A percentile compares a stretch with the other conserved stretches of the same genome.
phyloP scores from a whole-genome alignment of 2,888 invertebrate species.

The Aleiodes leptofemur region DNA sequence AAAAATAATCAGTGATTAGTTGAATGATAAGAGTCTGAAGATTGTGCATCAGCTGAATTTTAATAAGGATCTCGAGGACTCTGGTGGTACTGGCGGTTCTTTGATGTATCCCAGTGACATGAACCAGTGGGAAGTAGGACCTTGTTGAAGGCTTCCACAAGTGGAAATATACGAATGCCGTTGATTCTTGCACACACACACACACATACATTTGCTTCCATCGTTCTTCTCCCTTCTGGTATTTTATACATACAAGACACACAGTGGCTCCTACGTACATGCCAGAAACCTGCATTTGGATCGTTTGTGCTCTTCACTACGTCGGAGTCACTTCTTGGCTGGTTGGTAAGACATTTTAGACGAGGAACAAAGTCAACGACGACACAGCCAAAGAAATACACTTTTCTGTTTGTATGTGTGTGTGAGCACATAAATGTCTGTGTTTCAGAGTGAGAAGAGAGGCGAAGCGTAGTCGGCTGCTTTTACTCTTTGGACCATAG shows the following conservation, averaged over 20 bases:
- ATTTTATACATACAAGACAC: constrained; percentile 25
- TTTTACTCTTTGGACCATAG: constrained; percentile 68
- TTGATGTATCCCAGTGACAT: constrained; percentile 26
- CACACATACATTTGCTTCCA: constrained; percentile 51
- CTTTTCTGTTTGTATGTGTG: constrained; percentile 14
- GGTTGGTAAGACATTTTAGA: constrained; percentile 31
- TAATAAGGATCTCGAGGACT: constrained; percentile 25
- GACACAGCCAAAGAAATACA: constrained; percentile 40
- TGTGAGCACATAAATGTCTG: constrained; percentile 40
- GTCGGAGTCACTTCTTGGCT: constrained; percentile 39
- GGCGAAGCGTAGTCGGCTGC: constrained; percentile 69
- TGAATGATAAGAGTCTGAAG: too few relatives aligned
- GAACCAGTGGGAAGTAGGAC: constrained; percentile 21
- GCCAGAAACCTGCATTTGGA: constrained; percentile 15
- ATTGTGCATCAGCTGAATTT: constrained; percentile 8
- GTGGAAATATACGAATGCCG: constrained; percentile 22
- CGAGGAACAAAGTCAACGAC: constrained; percentile 37
- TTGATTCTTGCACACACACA: constrained; percentile 53
- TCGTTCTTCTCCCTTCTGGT: constrained; percentile 23
- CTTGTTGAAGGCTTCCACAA: constrained; percentile 19
- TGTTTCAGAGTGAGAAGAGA: constrained; percentile 32
- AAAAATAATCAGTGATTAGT: neutral
- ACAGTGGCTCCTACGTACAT: constrained; percentile 18
- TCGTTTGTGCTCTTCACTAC: constrained; percentile 54
- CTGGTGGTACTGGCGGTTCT: constrained; percentile 1